These are phyloP conservation scores for Augiades crinisus DNA, from an alignment of 2,888 invertebrate genomes.

Conservation along the genomic window DNA sequence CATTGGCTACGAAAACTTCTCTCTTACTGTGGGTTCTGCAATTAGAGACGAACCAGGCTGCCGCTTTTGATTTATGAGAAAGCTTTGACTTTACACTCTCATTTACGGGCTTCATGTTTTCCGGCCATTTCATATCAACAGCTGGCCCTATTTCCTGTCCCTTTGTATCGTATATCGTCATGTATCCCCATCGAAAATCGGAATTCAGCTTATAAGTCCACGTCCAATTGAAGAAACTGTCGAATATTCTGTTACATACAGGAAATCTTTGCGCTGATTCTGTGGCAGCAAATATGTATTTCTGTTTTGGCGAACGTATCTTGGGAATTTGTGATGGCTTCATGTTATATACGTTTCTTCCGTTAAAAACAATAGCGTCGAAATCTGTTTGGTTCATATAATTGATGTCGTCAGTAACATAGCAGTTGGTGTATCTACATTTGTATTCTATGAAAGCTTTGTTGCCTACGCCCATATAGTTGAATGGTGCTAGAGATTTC, in stretches of 20 bases:
- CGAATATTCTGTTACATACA: slow-evolving; percentile 38
- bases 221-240: too few species aligned
- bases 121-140: slow-evolving; percentile 33
- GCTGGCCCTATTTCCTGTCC: slow-evolving; percentile 35
- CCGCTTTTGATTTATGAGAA: slow-evolving; percentile 38
- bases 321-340: slow-evolving; percentile 33
- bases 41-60: slow-evolving; percentile 43
- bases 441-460: neutral
- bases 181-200: too few species aligned
- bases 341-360: slow-evolving; percentile 28
- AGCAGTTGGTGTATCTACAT: slow-evolving; percentile 28
- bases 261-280: slow-evolving; percentile 52
- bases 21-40: slow-evolving; percentile 34
- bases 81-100: slow-evolving; percentile 33
- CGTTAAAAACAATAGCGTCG: slow-evolving; percentile 39
- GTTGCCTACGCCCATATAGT: neutral
- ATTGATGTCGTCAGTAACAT: slow-evolving; percentile 24
- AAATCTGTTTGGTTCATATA: slow-evolving; percentile 31
- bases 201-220: slow-evolving; percentile 47
- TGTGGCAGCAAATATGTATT: slow-evolving; percentile 47
- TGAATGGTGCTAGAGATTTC: neutral
- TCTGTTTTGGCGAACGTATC: slow-evolving; percentile 43
- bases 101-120: slow-evolving; percentile 28
- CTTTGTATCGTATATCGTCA: slow-evolving; percentile 35
- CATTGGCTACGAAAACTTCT: slow-evolving; percentile 29